Base-by-base conservation (phyloP, 2,797 vertebrate genomes). In the Peromyscus eremicus region DNA sequence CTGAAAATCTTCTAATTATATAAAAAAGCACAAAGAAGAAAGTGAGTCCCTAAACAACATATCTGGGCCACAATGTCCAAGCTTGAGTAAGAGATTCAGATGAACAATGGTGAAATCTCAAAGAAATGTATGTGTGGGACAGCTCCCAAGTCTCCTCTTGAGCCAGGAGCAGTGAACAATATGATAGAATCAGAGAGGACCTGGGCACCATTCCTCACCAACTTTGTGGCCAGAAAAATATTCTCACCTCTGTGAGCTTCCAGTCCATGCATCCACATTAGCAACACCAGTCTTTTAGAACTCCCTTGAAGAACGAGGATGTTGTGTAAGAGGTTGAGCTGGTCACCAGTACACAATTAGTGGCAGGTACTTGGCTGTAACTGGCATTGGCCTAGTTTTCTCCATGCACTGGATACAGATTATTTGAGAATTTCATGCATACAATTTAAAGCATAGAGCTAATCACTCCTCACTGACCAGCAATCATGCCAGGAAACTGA, bases 261-360 rank as follows among this genome's bases (percentile, higher is more conserved):
- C 40, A 46, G 29, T 49, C 17, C 16, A 11, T 46, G 9, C 52
- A 37, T 1, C 52, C 52, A n/a, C 29, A 70, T 4, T 0, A 40
- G n/a, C 25, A 6, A 8, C 2, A 0, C 11, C 1, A 14, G 4
- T 0, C 13, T 40, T 13, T 7, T 52, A 43, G 71, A 40, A 27
- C 11, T 6, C 2, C 0, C 0, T 0, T 6, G 64, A 49, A 85
- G 37, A 29, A 27, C 1, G 2, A 6, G 17, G 62, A 27, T 1
- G 11, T 3, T n/a, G 40, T 27, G 7, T 11, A 17, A 89, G 40
- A 7, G 40, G 25, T 29, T 43, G 13, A 19, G 16, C n/a, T 60
- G 29, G 25, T 37, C 52, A 60, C 86, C 16, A 32, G 5, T 32
- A 40, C 32, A 19, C 7, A 8, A 37, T 2, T 2, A 4, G 5